A percentile compares a stretch with the other conserved stretches of the same genome.
Evolutionary conservation across 92 coral and sea anemone genomes (phyloP).

Genomic region (Zoanthus gigantus): DNA sequence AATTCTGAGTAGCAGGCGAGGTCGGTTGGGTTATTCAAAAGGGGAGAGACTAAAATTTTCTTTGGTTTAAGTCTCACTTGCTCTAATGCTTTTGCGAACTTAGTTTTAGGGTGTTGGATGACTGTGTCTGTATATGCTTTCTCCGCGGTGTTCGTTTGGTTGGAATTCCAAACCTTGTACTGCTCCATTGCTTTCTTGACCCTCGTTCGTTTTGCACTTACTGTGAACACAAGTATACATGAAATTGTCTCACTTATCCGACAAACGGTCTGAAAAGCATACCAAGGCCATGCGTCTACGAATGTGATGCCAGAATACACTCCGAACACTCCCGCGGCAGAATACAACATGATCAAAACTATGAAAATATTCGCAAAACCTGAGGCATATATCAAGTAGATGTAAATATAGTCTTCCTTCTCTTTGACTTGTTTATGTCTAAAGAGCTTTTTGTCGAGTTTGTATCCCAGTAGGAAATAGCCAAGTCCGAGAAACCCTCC

Average conservation of each 20-base stretch:
- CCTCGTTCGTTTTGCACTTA: slow-evolving; percentile 91
- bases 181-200: slow-evolving; percentile 79
- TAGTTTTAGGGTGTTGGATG: not conserved
- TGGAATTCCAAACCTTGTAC: not conserved
- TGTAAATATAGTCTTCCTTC: slow-evolving; percentile 76
- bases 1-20: not conserved
- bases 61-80: not conserved
- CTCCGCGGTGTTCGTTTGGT: not conserved
- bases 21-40: not conserved
- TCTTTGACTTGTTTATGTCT: slow-evolving; percentile 74
- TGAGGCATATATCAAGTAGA: slow-evolving; percentile 83
- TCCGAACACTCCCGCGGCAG: slow-evolving; percentile 86
- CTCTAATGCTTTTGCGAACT: not conserved
- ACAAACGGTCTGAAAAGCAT: slow-evolving; percentile 76
- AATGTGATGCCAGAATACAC: slow-evolving; percentile 81
- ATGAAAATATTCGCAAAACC: slow-evolving; percentile 81
- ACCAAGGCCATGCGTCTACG: slow-evolving; percentile 98
- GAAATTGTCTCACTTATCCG: slow-evolving; percentile 81
- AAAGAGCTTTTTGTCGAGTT: slow-evolving; percentile 84
- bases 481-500: slow-evolving; percentile 81
- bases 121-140: not conserved
- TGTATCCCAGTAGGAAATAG: slow-evolving; percentile 83
- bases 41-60: slow-evolving; percentile 5
- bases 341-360: slow-evolving; percentile 78
- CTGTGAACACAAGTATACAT: slow-evolving; percentile 88